Evolutionary conservation across 2,797 vertebrate genomes (phyloP), one percentile per base, ranked within the genome.

Genomic region (Peromyscus aztecus): DNA sequence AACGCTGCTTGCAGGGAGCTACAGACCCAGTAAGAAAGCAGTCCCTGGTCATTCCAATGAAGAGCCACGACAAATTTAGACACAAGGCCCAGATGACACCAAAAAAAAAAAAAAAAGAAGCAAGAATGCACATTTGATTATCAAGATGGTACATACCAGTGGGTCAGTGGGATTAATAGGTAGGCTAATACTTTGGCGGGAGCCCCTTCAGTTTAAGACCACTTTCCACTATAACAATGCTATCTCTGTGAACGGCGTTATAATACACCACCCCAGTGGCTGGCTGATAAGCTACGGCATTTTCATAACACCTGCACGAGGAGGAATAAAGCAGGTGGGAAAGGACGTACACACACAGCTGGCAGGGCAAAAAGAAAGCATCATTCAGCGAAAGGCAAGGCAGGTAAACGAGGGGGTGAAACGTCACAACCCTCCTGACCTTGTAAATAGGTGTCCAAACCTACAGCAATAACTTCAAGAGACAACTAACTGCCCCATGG

Each of bases 361-460:
- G 52, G 29, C 34, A n/a, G 19, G 40, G 37, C 14, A 57, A 31
- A 55, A 91, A 65, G 75, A 94, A 75, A 75, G 7, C 37, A 90
- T 59, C 24, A 29, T n/a, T 82, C 40, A n/a, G 2, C 13, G 11
- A 96, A 86, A n/a, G n/a, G n/a, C n/a, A n/a, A 93, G 40, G 71
- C 59, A 78, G 0, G 34, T 69, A n/a, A 88, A n/a, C 69, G 43
- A 89, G 7, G 55, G 24, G 40, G 61, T 69, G 90, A 87, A 96
- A 93, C n/a, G 43, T 23, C 52, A 86, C 65, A 75, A 92, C 76
- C 83, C 96, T 78, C 59, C 55, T 97, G 94, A 97, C 94, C 91
- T 96, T 97, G 91, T 34, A 90, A 87, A 92, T 9, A 88, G 59
- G 90, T 94, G 63, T 84, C n/a, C 92, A 17, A 73, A 97, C 90